Percentiles rank a stretch among this genome's conserved stretches.
These are phyloP conservation scores for Drosophila insularis DNA, from an alignment of 1,140 invertebrate genomes.

Conservation along the genomic window DNA sequence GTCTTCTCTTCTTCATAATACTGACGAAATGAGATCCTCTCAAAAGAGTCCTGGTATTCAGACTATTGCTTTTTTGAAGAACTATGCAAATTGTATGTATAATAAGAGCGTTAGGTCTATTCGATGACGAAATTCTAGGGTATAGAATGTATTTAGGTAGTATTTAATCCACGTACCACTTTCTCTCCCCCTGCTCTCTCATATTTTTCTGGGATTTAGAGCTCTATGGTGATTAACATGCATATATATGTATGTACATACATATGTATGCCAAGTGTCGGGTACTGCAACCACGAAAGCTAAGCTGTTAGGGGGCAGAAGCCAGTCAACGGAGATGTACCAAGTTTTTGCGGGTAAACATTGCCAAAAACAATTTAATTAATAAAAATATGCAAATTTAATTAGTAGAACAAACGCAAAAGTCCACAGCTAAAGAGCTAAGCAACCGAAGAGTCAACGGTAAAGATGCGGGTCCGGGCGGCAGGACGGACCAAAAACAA, in stretches of 20 bases:
- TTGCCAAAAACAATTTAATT: slow-evolving; percentile 72
- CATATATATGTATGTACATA: slow-evolving; percentile 26
- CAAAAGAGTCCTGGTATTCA: too few relatives aligned
- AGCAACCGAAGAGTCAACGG: slow-evolving; percentile 7
- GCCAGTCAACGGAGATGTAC: slow-evolving; percentile 10
- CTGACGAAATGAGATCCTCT: too few relatives aligned
- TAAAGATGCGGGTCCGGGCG: neutral
- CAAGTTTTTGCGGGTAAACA: slow-evolving; percentile 50
- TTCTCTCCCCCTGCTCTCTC: too few relatives aligned
- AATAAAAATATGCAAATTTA: slow-evolving; percentile 80
- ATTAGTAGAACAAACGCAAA: slow-evolving; percentile 54
- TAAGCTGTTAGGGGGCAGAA: neutral
- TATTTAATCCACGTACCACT: too few relatives aligned
- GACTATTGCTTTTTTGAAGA: too few relatives aligned
- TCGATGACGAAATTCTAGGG: too few relatives aligned
- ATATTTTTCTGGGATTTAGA: slow-evolving; percentile 19
- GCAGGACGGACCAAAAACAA: slow-evolving; percentile 1
- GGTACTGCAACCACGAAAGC: neutral
- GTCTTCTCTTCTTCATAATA: too few relatives aligned
- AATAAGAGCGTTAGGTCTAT: too few relatives aligned
- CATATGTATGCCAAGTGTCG: slow-evolving; percentile 7
- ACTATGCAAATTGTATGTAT: too few relatives aligned
- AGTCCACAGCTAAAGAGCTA: slow-evolving; percentile 13
- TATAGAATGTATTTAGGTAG: too few relatives aligned
- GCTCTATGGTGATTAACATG: slow-evolving; percentile 44